Evolutionary conservation across 1,140 invertebrate genomes (phyloP).

Genomic region (Drosophila albomicans): DNA sequence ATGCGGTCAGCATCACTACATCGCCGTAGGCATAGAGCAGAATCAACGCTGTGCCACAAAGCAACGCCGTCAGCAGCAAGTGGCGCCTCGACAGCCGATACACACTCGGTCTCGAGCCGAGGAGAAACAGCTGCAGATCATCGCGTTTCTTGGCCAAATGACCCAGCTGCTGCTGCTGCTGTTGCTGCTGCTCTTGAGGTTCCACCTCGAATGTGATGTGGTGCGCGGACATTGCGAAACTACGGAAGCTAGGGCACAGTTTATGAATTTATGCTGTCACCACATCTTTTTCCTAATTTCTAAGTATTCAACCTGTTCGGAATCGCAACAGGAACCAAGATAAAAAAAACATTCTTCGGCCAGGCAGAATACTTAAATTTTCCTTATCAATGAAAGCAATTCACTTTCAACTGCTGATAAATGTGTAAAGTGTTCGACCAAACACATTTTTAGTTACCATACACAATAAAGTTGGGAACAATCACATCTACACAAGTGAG

Average conservation of each 20-base stretch:
- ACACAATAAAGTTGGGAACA: too few species aligned
- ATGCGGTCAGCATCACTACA: conserved; percentile 46
- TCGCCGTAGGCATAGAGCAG: conserved; percentile 57
- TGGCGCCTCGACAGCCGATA: conserved; percentile 22
- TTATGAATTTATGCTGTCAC: background rate
- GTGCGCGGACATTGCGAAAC: conserved; percentile 48
- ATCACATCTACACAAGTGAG: too few species aligned
- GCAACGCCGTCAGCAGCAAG: conserved; percentile 21
- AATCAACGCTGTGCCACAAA: conserved; percentile 28
- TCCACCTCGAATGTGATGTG: conserved; percentile 35
- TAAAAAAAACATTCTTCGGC: too few species aligned
- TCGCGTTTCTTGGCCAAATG: background rate
- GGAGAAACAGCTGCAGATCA: conserved; percentile 15
- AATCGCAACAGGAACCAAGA: too few species aligned
- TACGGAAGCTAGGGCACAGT: background rate
- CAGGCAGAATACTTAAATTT: too few species aligned
- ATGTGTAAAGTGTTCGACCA: too few species aligned
- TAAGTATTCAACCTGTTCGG: background rate
- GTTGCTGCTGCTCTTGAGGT: background rate
- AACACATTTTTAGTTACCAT: too few species aligned
- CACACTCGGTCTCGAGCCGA: background rate
- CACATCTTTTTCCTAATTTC: background rate
- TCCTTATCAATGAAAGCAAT: too few species aligned
- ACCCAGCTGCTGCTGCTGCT: conserved; percentile 10
- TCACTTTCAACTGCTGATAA: too few species aligned